These are phyloP conservation scores for Fistularia commersonii DNA, from an alignment of 2,797 vertebrate genomes.

Conservation along the genomic window DNA sequence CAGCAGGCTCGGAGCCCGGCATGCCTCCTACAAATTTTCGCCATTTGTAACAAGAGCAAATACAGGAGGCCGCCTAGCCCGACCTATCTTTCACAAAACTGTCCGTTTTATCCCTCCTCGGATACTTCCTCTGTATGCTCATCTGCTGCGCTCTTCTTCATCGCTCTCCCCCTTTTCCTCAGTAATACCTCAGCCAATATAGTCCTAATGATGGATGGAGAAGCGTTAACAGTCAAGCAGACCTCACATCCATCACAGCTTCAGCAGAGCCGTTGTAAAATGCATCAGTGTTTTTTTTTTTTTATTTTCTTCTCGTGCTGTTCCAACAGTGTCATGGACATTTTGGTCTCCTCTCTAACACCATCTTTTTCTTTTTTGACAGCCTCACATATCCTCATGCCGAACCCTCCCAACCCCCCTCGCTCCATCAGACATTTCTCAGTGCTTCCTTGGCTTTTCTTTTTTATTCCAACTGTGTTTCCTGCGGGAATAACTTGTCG, in stretches of 20 bases:
- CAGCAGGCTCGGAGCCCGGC: too few relatives aligned
- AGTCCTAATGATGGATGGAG: conserved; percentile 64
- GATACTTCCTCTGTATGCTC: conserved; percentile 23
- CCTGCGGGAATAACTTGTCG: too few relatives aligned
- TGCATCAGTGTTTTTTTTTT: conserved; percentile 26
- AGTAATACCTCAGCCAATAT: conserved; percentile 45
- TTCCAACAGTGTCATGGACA: conserved; percentile 14
- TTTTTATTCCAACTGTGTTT: too few relatives aligned
- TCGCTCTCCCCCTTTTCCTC: conserved; percentile 46
- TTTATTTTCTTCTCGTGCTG: conserved; percentile 14
- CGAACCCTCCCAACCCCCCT: too few relatives aligned
- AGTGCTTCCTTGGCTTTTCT: too few relatives aligned
- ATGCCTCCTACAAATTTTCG: too few relatives aligned
- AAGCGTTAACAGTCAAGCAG: conserved; percentile 31
- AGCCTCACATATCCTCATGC: not conserved
- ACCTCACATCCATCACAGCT: conserved; percentile 60
- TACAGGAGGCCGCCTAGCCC: not conserved
- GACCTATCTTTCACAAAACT: conserved; percentile 1
- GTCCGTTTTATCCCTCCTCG: conserved; percentile 7
- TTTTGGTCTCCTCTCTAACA: conserved; percentile 19
- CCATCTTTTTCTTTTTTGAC: conserved; percentile 9
- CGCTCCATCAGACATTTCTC: too few relatives aligned
- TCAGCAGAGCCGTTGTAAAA: conserved; percentile 57
- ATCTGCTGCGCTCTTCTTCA: conserved; percentile 20
- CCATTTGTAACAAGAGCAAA: too few relatives aligned